Evolutionary conservation across 2,113 vertebrate species (phyloP), one percentile per base, ranked within the genome.

Genomic region (Myiozetetes cayanensis): DNA sequence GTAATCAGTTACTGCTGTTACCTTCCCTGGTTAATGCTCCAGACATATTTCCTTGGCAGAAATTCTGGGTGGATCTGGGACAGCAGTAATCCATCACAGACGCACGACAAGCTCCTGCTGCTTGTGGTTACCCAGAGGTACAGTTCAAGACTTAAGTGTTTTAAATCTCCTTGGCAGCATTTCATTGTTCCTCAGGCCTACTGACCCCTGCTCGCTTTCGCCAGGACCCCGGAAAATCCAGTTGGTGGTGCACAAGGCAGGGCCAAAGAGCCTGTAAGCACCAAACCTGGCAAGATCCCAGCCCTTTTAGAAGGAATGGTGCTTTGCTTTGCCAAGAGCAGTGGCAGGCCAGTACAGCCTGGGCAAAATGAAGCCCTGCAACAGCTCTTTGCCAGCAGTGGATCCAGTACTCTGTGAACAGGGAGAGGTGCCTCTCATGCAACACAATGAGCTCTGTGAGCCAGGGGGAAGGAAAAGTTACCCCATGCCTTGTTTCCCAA

Each of bases 111-210:
- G 53, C 76, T 87, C 77, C 9, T 58, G 80, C 93, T 95, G 90
- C 56, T 91, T 88, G 72, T 52, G 79, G 61, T 58, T 90, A 77
- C 44, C 62, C 33, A 58, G 65, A 88, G 61, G 24, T 85, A 75
- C 43, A 66, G 86, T 47, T 90, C 77, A 72, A 80, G 55, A 43
- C 20, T 68, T 44, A 31, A 78, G 47, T 47, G 56, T 53, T 96
- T 78, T 87, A 55, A 66, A 94, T 53, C 61, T 86, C 11, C 72
- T 52, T 87, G 83, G 79, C 78, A 94, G 78, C 55, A 89, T 94
- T 94, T 79, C 18, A 4, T 78, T 92, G 81, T 85, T 93, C 55
- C 52, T 86, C 68, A 58, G 76, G 76, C n/a, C 52, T 58, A 8
- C 58, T 44, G 71, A 50, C 43, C 14, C 78, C 55, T 12, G 37